phyloP scores from a whole-genome alignment of 2,797 vertebrate genomes.

The Phalloptychus januarius region DNA sequence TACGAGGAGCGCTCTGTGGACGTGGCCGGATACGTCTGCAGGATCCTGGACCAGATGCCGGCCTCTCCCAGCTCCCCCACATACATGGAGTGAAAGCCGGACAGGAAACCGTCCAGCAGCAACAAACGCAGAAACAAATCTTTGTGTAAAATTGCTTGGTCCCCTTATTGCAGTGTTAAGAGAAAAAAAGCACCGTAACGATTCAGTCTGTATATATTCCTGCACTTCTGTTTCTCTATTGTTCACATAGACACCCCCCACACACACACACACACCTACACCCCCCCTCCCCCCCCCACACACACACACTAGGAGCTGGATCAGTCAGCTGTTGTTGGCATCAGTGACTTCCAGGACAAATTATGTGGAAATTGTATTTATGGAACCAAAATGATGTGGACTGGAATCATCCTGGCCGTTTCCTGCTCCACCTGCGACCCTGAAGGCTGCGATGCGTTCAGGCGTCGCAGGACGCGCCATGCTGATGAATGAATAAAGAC shows the following conservation, averaged over 20 bases:
- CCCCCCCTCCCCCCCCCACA: slow-evolving; percentile 45
- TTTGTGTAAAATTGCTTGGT: slow-evolving; percentile 85
- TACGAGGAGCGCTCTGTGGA: slow-evolving; percentile 95
- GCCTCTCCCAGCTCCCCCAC: slow-evolving; percentile 95
- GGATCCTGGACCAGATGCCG: slow-evolving; percentile 97
- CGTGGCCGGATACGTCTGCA: slow-evolving; percentile 93
- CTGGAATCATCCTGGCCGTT: slow-evolving; percentile 86
- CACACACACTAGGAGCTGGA: slow-evolving; percentile 66
- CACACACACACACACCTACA: slow-evolving; percentile 30
- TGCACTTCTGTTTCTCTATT: slow-evolving; percentile 76
- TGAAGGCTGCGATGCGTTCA: slow-evolving; percentile 52
- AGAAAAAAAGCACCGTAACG: slow-evolving; percentile 81
- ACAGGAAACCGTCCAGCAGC: slow-evolving; percentile 61
- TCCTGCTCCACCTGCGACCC: slow-evolving; percentile 79
- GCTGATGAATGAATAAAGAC: slow-evolving; percentile 73
- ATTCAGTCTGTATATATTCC: slow-evolving; percentile 90
- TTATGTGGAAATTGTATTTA: slow-evolving; percentile 86
- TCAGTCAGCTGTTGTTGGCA: slow-evolving; percentile 71
- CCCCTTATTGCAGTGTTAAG: slow-evolving; percentile 86
- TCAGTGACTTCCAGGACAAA: slow-evolving; percentile 67
- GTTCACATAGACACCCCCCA: slow-evolving; percentile 46
- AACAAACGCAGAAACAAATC: slow-evolving; percentile 32
- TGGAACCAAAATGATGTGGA: slow-evolving; percentile 83
- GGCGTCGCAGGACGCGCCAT: slow-evolving; percentile 78
- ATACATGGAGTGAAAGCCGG: slow-evolving; percentile 90